Evolutionary conservation across 2,797 vertebrate genomes (phyloP), one percentile per base, ranked within the genome.

Genomic region (Decapterus maruadsi): DNA sequence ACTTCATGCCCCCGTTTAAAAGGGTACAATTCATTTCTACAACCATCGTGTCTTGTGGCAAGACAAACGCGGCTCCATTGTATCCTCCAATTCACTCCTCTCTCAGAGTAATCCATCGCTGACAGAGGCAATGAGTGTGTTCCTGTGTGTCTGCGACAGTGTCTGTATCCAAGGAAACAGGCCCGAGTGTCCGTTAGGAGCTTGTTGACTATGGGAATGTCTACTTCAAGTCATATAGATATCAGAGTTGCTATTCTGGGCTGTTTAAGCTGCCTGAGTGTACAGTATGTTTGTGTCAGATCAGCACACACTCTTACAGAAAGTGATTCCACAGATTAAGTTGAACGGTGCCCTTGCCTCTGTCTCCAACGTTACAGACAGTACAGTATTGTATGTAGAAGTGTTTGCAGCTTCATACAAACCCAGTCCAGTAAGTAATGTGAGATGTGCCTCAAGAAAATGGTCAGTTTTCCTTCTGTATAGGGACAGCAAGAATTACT

Each of bases 91-190:
- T 85, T 87, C 82, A 80, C 81, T 81, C 64, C 59, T 45, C 70
- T 73, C 55, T 80, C 64, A 58, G 81, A 4, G 9, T 75, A 78
- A 90, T 93, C 84, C 82, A 84, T 92, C 87, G 83, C 73, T 84
- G 86, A 81, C 85, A 69, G 53, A 74, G 67, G 68, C 71, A 80
- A 61, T 36, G 54, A 42, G 64, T 63, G 75, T 51, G 63, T 61
- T 60, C 63, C 78, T 82, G 51, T 65, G 60, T 29, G 22, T 60
- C n/a, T 59, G 43, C 66, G 70, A 59, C 61, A 29, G 13, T 6
- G 60, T 79, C 72, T 81, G 73, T 62, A 20, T 61, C 50, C 3
- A 4, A 78, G 43, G 61, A 50, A 67, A 53, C 17, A 57, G 42
- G 51, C 22, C 13, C 31, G 38, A 29, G 57, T 68, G 58, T 81